A percentile compares a stretch with the other conserved stretches of the same genome.
Conservation (phyloP, 2,113 vertebrate genomes). For the Syngnathoides biaculeatus region DNA sequence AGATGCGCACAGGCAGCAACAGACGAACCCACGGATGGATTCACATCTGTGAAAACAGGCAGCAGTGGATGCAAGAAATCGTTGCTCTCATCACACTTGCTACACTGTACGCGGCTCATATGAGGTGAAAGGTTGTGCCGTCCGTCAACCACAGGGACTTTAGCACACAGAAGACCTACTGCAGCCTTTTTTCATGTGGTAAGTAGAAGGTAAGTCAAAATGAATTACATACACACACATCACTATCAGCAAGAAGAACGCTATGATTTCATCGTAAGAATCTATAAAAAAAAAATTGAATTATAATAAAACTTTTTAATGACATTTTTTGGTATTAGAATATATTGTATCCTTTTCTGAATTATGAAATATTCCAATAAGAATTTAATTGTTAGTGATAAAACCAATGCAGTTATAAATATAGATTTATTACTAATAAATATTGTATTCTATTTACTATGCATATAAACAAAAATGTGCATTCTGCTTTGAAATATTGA, state of each 20-base stretch:
- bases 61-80: slow-evolving; percentile 2
- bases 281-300: background rate
- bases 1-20: slow-evolving; percentile 31
- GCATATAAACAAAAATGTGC: background rate
- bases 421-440: background rate
- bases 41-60: slow-evolving; percentile 29
- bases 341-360: background rate
- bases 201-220: background rate
- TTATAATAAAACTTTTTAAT: background rate
- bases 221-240: background rate
- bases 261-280: background rate
- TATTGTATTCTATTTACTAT: background rate
- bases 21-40: slow-evolving; percentile 25
- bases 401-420: background rate
- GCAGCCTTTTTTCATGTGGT: background rate
- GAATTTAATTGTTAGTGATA: background rate
- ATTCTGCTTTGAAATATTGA: background rate
- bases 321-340: background rate
- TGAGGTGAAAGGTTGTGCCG: slow-evolving; percentile 6
- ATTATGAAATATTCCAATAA: background rate
- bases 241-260: too few relatives aligned
- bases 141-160: background rate
- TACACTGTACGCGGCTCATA: background rate
- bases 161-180: background rate
- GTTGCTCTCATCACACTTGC: background rate